Conservation (phyloP, 2,797 vertebrate species). For the Dipus sagitta region DNA sequence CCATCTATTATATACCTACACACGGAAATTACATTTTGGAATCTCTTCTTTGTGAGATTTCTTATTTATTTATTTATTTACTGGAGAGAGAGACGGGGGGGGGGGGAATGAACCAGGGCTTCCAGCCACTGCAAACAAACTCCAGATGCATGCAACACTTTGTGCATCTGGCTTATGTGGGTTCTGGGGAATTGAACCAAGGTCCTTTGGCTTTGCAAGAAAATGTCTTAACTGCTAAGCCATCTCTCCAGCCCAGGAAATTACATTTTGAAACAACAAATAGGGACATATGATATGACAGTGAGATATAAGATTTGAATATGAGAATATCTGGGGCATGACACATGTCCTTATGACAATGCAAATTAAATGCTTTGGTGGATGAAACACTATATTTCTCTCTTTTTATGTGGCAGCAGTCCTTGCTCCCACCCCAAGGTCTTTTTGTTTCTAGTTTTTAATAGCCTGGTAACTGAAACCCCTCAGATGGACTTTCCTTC, state of each 20-base stretch:
- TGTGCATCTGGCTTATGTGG: no score
- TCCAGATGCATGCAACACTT: no score
- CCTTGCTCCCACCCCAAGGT: not conserved
- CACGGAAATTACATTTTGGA: not conserved
- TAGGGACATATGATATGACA: constrained; percentile 20
- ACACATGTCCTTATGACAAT: constrained; percentile 15
- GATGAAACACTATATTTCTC: not conserved
- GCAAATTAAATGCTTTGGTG: not conserved
- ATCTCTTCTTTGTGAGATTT: not conserved
- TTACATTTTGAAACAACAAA: constrained; percentile 21
- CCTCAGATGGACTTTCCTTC: not conserved
- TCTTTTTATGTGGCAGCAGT: not conserved
- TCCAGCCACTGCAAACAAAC: no score
- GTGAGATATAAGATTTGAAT: constrained; percentile 32
- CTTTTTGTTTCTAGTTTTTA: constrained; percentile 47
- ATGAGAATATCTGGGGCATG: constrained; percentile 14
- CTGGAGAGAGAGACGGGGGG: no score
- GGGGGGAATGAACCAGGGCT: no score
- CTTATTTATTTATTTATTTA: no score
- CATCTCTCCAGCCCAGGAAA: not conserved
- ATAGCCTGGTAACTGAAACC: not conserved
- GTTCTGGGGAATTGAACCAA: no score
- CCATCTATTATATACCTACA: not conserved
- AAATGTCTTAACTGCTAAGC: no score
- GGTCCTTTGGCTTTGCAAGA: no score